Conservation (phyloP, 1,140 invertebrate genomes). For the Nasonia giraulti region DNA sequence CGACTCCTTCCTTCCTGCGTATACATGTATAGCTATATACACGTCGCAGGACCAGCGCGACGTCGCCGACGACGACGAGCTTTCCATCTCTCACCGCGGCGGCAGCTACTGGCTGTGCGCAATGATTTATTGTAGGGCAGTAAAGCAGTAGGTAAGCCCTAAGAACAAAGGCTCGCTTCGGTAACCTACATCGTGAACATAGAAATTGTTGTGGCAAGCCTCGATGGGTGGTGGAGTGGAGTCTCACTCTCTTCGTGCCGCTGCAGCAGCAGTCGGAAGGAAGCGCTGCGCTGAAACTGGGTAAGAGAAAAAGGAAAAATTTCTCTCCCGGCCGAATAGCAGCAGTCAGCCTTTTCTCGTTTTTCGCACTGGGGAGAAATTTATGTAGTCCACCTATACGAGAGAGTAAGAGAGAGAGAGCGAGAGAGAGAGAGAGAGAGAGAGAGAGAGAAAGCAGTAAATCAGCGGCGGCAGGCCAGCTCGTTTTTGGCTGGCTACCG, state of each 20-base stretch:
- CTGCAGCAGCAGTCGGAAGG: background rate
- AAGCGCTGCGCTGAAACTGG: background rate
- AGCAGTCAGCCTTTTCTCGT: background rate
- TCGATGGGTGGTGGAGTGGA: constrained; percentile 64
- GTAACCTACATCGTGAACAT: constrained; percentile 73
- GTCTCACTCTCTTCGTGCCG: constrained; percentile 23
- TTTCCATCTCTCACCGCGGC: background rate
- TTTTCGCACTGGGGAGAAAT: constrained; percentile 44
- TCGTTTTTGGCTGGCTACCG: constrained; percentile 19
- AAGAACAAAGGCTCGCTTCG: constrained; percentile 60
- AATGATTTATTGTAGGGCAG: constrained; percentile 71
- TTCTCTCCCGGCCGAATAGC: constrained; percentile 1
- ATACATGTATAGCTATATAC: no score
- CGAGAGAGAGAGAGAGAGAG: no score
- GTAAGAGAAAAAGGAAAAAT: constrained; percentile 5
- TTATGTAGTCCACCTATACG: constrained; percentile 52
- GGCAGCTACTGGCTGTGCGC: constrained; percentile 39
- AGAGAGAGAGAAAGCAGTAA: constrained; percentile 46
- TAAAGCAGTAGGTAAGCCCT: constrained; percentile 65
- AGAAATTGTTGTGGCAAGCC: constrained; percentile 74
- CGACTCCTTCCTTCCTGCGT: no score
- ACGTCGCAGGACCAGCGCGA: background rate
- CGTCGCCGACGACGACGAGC: background rate
- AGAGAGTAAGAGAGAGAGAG: no score
- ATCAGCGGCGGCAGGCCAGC: constrained; percentile 48